These are phyloP conservation scores for Scomber japonicus DNA, from an alignment of 2,113 vertebrate species.

Conservation along the genomic window DNA sequence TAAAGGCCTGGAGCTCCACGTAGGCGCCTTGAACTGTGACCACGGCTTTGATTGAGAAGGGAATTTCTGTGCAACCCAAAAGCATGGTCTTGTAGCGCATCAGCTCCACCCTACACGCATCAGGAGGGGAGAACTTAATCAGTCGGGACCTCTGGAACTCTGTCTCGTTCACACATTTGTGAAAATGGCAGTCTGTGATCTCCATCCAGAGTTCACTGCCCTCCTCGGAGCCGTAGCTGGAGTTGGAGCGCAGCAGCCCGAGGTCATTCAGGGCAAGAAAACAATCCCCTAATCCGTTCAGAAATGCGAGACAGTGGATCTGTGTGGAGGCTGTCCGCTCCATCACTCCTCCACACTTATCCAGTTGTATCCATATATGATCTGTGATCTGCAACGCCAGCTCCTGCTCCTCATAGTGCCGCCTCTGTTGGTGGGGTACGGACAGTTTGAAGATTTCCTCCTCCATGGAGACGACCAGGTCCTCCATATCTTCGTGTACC, in stretches of 20 bases:
- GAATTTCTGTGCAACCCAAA: conserved; percentile 84
- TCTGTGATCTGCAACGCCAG: conserved; percentile 92
- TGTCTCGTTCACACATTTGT: conserved; percentile 88
- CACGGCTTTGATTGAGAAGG: conserved; percentile 90
- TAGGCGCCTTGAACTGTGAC: conserved; percentile 95
- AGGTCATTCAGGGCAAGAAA: conserved; percentile 94
- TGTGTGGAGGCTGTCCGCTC: conserved; percentile 89
- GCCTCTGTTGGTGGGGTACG: conserved; percentile 81
- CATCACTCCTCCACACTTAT: conserved; percentile 85
- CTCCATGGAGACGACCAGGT: conserved; percentile 89
- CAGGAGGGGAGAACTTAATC: conserved; percentile 90
- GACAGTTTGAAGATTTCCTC: conserved; percentile 92
- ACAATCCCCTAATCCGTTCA: conserved; percentile 89
- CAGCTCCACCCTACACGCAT: conserved; percentile 92
- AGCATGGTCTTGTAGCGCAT: conserved; percentile 90
- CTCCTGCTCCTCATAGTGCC: conserved; percentile 93
- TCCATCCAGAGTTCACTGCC: conserved; percentile 87
- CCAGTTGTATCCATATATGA: conserved; percentile 91
- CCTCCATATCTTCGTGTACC: conserved; percentile 88
- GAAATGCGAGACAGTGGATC: conserved; percentile 92
- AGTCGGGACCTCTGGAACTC: conserved; percentile 89
- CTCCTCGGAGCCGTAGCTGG: conserved; percentile 88
- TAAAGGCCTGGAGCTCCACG: conserved; percentile 93
- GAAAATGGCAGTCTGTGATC: conserved; percentile 89
- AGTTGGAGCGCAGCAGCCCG: conserved; percentile 86